phyloP scores from a whole-genome alignment of 2,113 vertebrate genomes.

The Riparia riparia region DNA sequence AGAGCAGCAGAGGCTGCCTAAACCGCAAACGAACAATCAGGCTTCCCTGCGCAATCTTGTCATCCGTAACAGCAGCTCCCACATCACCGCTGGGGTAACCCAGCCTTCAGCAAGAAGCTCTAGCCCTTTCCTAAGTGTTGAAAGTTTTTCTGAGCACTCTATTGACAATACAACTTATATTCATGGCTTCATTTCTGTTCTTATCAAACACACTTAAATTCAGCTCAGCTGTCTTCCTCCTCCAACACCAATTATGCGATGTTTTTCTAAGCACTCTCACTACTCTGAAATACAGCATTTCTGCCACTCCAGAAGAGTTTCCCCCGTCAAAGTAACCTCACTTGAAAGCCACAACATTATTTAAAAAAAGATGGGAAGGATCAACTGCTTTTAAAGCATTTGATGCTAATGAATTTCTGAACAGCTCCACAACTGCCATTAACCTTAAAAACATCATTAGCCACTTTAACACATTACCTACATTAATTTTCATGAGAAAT shows the following conservation, averaged over 20 bases:
- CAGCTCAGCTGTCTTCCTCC: not conserved
- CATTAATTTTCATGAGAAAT: not conserved
- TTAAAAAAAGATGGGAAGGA: not conserved
- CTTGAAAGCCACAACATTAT: not conserved
- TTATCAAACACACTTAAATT: not conserved
- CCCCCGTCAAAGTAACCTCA: not conserved
- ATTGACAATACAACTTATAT: rapidly evolving
- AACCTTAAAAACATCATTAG: not conserved
- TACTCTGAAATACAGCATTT: not conserved
- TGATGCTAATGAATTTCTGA: not conserved
- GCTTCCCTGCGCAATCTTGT: not conserved
- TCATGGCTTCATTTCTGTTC: not conserved
- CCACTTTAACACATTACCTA: not conserved
- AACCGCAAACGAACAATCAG: rapidly evolving
- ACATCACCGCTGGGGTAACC: rapidly evolving
- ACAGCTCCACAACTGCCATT: not conserved
- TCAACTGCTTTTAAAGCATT: not conserved
- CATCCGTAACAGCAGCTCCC: rapidly evolving
- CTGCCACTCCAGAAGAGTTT: not conserved
- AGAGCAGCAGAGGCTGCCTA: not conserved
- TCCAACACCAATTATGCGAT: not conserved
- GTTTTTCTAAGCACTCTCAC: not conserved
- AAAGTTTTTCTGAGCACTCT: not conserved
- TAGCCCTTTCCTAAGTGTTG: rapidly evolving
- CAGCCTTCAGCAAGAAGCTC: not conserved